phyloP scores from a whole-genome alignment of 2,113 vertebrate species.

The Mus pahari region DNA sequence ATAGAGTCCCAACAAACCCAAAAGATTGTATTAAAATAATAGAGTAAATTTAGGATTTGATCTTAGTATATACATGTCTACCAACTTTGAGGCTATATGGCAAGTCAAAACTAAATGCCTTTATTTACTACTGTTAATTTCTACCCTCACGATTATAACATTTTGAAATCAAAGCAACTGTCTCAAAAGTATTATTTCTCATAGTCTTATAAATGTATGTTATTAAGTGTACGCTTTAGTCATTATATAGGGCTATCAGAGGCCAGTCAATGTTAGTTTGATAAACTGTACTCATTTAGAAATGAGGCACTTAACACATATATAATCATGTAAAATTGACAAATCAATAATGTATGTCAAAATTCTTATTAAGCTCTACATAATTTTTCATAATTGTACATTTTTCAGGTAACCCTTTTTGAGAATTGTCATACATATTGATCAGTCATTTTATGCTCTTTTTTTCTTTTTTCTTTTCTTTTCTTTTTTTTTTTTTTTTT shows the following conservation, averaged over 20 bases:
- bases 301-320: neutral
- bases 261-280: neutral
- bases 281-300: too few relatives aligned
- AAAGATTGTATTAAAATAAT: neutral
- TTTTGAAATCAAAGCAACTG: neutral
- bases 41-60: neutral
- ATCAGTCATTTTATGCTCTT: neutral
- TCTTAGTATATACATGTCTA: neutral
- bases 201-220: neutral
- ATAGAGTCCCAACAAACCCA: neutral
- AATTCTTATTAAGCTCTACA: neutral
- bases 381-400: neutral
- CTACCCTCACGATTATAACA: accelerated
- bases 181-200: neutral
- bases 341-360: neutral
- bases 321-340: too few relatives aligned
- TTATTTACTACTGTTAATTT: neutral
- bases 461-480: too few relatives aligned
- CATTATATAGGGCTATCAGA: neutral
- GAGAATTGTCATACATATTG: neutral
- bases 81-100: neutral
- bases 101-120: neutral
- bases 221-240: neutral
- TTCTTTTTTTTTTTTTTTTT: too few relatives aligned
- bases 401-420: neutral